These are phyloP conservation scores for Xerus rutilus DNA, from an alignment of 2,797 vertebrate species.

Conservation along the genomic window DNA sequence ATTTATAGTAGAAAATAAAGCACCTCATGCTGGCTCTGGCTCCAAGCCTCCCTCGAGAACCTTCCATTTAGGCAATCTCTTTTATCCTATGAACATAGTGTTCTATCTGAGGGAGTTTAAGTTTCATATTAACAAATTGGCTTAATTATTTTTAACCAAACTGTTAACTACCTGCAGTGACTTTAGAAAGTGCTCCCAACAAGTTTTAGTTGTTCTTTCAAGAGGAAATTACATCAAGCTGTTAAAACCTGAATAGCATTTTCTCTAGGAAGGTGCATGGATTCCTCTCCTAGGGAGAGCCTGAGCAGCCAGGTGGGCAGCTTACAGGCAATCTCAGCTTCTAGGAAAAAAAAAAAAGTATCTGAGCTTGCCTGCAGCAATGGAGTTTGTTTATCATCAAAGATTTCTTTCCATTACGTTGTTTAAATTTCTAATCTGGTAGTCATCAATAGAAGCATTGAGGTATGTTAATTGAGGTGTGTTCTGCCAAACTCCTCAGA, in stretches of 20 bases:
- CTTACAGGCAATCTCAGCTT: constrained; percentile 78
- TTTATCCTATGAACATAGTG: constrained; percentile 76
- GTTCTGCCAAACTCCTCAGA: constrained; percentile 77
- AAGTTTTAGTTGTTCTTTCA: constrained; percentile 83
- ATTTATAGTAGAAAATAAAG: constrained; percentile 82
- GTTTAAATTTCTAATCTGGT: constrained; percentile 85
- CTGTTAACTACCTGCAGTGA: constrained; percentile 78
- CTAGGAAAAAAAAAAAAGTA: constrained; percentile 17
- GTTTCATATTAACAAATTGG: constrained; percentile 84
- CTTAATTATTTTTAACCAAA: constrained; percentile 86
- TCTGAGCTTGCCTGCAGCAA: constrained; percentile 68
- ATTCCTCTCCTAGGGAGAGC: constrained; percentile 73
- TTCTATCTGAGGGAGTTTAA: constrained; percentile 78
- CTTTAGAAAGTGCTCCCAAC: constrained; percentile 76
- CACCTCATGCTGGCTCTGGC: constrained; percentile 78
- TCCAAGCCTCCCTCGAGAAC: constrained; percentile 73
- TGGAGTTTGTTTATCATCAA: constrained; percentile 78
- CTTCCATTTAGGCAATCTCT: constrained; percentile 62
- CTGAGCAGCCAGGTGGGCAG: constrained; percentile 77
- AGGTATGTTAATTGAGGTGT: constrained; percentile 82
- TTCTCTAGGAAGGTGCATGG: constrained; percentile 70
- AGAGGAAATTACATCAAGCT: constrained; percentile 84
- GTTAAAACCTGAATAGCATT: constrained; percentile 75
- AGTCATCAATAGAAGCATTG: constrained; percentile 77
- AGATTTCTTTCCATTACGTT: constrained; percentile 74